Evolutionary conservation across 2,797 vertebrate genomes (phyloP).

Genomic region (Clarias pachynema): DNA sequence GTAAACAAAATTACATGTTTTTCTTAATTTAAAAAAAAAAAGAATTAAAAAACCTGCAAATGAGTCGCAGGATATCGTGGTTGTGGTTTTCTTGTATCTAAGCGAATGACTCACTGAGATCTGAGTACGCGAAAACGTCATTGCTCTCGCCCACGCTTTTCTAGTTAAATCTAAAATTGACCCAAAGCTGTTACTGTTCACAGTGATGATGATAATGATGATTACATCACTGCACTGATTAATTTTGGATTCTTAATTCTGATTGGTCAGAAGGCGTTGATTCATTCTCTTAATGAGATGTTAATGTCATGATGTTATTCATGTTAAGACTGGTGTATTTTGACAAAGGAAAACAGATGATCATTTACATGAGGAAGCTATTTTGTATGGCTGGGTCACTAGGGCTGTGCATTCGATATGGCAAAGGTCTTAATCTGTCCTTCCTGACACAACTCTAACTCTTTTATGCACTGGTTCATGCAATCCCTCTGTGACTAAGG

Average conservation of each 20-base stretch:
- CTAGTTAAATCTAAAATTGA: neutral
- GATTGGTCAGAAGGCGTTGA: neutral
- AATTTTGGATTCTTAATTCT: neutral
- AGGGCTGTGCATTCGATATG: too few relatives aligned
- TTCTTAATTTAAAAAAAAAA: neutral
- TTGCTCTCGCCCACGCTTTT: neutral
- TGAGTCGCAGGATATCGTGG: constrained; percentile 13
- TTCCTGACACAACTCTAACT: too few relatives aligned
- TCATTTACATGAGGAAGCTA: neutral
- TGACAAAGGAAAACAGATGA: neutral
- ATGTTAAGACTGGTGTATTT: neutral
- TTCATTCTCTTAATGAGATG: neutral
- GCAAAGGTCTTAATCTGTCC: too few relatives aligned
- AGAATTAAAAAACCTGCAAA: neutral
- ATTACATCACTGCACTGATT: neutral
- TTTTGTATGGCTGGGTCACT: neutral
- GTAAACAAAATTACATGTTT: neutral
- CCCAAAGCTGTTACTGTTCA: neutral
- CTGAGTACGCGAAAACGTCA: neutral
- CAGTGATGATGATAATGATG: neutral
- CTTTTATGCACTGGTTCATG: too few relatives aligned
- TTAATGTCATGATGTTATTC: neutral
- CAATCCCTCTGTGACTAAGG: too few relatives aligned
- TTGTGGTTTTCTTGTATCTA: neutral
- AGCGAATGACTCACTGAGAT: neutral